Percentiles rank a stretch among this genome's conserved stretches.
phyloP scores from a whole-genome alignment of 1,140 invertebrate genomes.

The Drosophila asahinai region DNA sequence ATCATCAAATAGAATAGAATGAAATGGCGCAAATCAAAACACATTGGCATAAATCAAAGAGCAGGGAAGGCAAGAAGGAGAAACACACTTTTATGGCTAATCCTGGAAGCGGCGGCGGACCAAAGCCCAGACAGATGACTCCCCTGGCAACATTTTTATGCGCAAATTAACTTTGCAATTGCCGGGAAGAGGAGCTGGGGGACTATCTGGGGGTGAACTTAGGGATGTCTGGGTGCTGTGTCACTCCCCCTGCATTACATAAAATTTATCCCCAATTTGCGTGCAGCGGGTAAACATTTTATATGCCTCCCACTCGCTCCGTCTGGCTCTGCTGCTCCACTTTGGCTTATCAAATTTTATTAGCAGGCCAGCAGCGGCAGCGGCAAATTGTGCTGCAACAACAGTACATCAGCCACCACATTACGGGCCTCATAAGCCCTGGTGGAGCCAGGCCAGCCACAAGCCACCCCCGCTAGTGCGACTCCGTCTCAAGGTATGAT shows the following conservation, averaged over 20 bases:
- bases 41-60: slow-evolving; percentile 79
- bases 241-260: slow-evolving; percentile 67
- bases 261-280: slow-evolving; percentile 84
- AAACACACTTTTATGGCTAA: slow-evolving; percentile 73
- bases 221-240: slow-evolving; percentile 36
- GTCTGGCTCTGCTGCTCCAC: slow-evolving; percentile 61
- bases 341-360: slow-evolving; percentile 83
- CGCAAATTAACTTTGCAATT: slow-evolving; percentile 79
- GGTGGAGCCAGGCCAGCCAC: slow-evolving; percentile 39
- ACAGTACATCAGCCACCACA: slow-evolving; percentile 41
- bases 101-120: slow-evolving; percentile 50
- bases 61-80: slow-evolving; percentile 14
- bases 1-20: slow-evolving; percentile 79
- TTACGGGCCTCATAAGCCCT: slow-evolving; percentile 46
- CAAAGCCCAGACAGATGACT: slow-evolving; percentile 52
- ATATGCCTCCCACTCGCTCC: slow-evolving; percentile 37
- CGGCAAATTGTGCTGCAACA: slow-evolving; percentile 76
- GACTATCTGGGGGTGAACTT: background rate
- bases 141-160: slow-evolving; percentile 75
- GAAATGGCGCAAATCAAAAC: slow-evolving; percentile 79
- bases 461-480: slow-evolving; percentile 54
- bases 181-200: slow-evolving; percentile 3
- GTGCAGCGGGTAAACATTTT: slow-evolving; percentile 79
- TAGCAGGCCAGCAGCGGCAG: slow-evolving; percentile 53
- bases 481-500: slow-evolving; percentile 69